phyloP scores from a whole-genome alignment of 2,797 vertebrate genomes.

The Hoplostethus atlanticus region DNA sequence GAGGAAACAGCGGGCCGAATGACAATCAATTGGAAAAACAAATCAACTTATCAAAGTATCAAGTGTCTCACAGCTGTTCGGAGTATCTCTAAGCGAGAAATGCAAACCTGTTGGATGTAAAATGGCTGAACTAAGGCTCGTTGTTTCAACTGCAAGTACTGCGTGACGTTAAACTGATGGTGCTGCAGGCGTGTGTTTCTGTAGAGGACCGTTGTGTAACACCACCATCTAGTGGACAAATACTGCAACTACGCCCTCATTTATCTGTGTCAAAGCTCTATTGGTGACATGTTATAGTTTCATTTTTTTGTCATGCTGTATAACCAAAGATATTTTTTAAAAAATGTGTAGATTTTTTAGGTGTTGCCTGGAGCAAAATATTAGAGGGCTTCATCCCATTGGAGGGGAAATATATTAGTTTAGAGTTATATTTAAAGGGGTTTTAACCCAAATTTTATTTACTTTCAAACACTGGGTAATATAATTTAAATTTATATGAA shows the following conservation, averaged over 20 bases:
- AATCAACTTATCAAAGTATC: not conserved
- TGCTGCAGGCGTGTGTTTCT: slow-evolving; percentile 41
- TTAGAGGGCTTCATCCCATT: slow-evolving; percentile 58
- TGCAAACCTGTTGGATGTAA: not conserved
- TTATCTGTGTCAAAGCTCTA: slow-evolving; percentile 56
- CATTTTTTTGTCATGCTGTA: slow-evolving; percentile 41
- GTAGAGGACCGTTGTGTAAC: slow-evolving; percentile 35
- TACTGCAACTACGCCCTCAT: slow-evolving; percentile 61
- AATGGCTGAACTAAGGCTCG: not conserved
- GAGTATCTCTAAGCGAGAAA: not conserved
- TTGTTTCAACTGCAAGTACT: slow-evolving; percentile 60
- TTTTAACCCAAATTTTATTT: slow-evolving; percentile 67
- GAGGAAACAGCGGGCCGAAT: not conserved
- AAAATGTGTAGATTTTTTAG: slow-evolving; percentile 44
- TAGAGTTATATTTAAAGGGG: slow-evolving; percentile 74
- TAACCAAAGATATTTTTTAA: slow-evolving; percentile 84
- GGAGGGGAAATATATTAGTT: slow-evolving; percentile 53
- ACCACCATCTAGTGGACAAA: slow-evolving; percentile 72
- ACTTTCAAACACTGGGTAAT: slow-evolving; percentile 80
- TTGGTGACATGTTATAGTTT: slow-evolving; percentile 23
- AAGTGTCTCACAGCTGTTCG: fast-evolving
- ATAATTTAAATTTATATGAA: slow-evolving; percentile 34
- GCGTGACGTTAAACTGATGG: slow-evolving; percentile 67
- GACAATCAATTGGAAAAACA: slow-evolving; percentile 19
- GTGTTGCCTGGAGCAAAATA: slow-evolving; percentile 84